phyloP scores from a whole-genome alignment of 2,797 vertebrate genomes.

The Lemur catta region DNA sequence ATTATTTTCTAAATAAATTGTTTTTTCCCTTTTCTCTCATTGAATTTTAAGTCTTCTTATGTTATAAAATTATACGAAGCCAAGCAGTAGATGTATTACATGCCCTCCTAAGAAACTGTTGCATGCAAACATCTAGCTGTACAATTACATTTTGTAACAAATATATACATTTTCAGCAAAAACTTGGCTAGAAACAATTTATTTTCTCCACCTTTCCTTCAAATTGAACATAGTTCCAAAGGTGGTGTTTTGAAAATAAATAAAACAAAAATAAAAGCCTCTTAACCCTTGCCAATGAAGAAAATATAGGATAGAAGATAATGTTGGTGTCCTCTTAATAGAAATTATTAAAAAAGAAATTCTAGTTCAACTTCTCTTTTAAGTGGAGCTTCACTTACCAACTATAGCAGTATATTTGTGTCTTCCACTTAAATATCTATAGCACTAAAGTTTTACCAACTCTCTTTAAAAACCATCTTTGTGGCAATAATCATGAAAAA shows the following conservation, averaged over 20 bases:
- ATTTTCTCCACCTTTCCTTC: background rate
- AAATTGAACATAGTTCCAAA: background rate
- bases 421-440: background rate
- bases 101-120: conserved; percentile 44
- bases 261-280: background rate
- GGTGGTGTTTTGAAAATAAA: background rate
- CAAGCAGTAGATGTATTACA: background rate
- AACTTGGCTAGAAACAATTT: background rate
- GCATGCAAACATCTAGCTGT: background rate
- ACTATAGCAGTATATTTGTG: background rate
- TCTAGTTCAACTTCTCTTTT: background rate
- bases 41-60: conserved; percentile 22
- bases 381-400: background rate
- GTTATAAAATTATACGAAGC: conserved; percentile 47
- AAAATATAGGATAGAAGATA: background rate
- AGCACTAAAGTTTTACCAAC: background rate
- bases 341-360: background rate
- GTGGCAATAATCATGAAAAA: background rate
- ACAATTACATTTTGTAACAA: background rate
- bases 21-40: background rate
- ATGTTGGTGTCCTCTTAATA: background rate
- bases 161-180: background rate
- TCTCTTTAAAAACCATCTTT: background rate
- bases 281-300: background rate
- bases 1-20: background rate